Percentiles rank a stretch among this genome's conserved stretches.
These are phyloP conservation scores for Dryadula phaetusa DNA, from an alignment of 2,888 invertebrate species.

Conservation along the genomic window DNA sequence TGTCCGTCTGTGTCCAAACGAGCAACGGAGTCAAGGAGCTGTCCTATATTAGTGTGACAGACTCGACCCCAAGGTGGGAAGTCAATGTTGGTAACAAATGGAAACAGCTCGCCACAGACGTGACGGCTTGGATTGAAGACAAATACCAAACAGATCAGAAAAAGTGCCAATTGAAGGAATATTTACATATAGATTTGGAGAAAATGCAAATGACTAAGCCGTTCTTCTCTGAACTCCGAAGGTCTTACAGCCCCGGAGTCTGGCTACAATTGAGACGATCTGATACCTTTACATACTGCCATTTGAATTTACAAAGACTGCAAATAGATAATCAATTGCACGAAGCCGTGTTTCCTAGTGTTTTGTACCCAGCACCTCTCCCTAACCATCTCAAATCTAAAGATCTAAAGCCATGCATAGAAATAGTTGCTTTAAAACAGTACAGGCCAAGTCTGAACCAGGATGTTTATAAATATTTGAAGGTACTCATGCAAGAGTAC, in stretches of 20 bases:
- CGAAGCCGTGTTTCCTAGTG: slow-evolving; percentile 88
- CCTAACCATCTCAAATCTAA: slow-evolving; percentile 69
- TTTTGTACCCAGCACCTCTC: slow-evolving; percentile 86
- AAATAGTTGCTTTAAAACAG: slow-evolving; percentile 82
- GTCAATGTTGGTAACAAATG: slow-evolving; percentile 91
- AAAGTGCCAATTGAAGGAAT: slow-evolving; percentile 90
- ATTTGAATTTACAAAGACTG: slow-evolving; percentile 86
- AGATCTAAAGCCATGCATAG: slow-evolving; percentile 84
- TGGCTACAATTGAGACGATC: slow-evolving; percentile 90
- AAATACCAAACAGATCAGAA: slow-evolving; percentile 88
- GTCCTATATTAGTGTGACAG: slow-evolving; percentile 86
- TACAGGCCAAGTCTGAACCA: slow-evolving; percentile 77
- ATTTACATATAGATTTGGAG: slow-evolving; percentile 90
- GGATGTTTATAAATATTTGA: slow-evolving; percentile 86
- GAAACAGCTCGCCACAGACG: slow-evolving; percentile 90
- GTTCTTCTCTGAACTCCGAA: slow-evolving; percentile 90
- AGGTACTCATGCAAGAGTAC: slow-evolving; percentile 87
- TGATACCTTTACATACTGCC: slow-evolving; percentile 86
- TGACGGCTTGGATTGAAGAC: slow-evolving; percentile 93
- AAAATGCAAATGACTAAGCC: slow-evolving; percentile 95
- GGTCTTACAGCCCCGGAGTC: slow-evolving; percentile 89
- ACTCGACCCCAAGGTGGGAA: slow-evolving; percentile 91
- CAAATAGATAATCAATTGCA: slow-evolving; percentile 91
- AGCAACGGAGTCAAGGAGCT: slow-evolving; percentile 84
- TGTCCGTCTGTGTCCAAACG: slow-evolving; percentile 83